Evolutionary conservation across 2,888 invertebrate genomes (phyloP).

Genomic region (Protophormia terraenovae): DNA sequence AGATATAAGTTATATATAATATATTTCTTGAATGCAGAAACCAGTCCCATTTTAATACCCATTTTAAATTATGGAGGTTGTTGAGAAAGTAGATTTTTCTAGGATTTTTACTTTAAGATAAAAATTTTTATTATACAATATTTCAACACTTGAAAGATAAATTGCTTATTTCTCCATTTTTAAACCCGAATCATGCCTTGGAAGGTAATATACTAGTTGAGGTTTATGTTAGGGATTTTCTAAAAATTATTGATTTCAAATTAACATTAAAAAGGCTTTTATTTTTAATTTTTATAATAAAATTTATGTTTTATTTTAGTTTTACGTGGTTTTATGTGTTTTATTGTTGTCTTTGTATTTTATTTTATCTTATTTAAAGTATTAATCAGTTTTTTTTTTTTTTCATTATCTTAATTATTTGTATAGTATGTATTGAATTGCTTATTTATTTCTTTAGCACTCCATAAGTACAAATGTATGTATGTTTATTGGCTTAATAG

Average conservation of each 20-base stretch:
- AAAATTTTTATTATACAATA: no score
- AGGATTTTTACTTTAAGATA: no score
- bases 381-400: constrained; percentile 1
- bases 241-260: neutral
- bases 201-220: no score
- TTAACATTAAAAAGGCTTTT: neutral
- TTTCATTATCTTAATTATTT: constrained; percentile 24
- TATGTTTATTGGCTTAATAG: neutral
- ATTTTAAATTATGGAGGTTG: no score
- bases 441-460: constrained; percentile 30
- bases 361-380: constrained; percentile 24
- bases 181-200: no score
- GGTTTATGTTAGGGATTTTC: no score
- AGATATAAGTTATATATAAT: no score
- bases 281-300: constrained; percentile 50
- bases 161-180: no score
- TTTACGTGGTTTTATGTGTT: neutral
- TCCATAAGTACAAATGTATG: constrained; percentile 5
- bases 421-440: constrained; percentile 45
- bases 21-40: no score
- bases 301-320: constrained; percentile 52
- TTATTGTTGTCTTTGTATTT: neutral
- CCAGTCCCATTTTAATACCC: no score
- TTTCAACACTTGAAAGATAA: no score
- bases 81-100: no score